A percentile compares a stretch with the other conserved stretches of the same genome.
These are phyloP conservation scores for Philhelius pedissequus DNA, from an alignment of 2,888 invertebrate genomes.

Conservation along the genomic window DNA sequence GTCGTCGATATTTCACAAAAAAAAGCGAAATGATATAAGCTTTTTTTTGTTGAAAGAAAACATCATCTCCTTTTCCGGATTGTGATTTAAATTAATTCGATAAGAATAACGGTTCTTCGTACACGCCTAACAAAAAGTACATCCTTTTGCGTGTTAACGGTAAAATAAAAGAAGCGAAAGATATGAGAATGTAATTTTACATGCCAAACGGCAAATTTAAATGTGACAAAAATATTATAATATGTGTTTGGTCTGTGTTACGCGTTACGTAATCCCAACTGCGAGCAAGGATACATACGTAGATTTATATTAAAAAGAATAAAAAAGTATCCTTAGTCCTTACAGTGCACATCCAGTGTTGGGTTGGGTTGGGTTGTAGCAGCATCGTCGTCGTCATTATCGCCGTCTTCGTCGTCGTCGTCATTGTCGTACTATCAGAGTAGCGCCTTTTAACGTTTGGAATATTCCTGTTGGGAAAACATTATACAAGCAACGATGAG, in stretches of 20 bases:
- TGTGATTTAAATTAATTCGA: slow-evolving; percentile 62
- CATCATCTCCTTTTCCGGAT: slow-evolving; percentile 45
- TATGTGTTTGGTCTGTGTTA: slow-evolving; percentile 59
- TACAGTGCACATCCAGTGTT: slow-evolving; percentile 38
- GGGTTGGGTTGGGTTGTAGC: slow-evolving; percentile 25
- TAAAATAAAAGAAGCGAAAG: slow-evolving; percentile 17
- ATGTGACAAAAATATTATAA: slow-evolving; percentile 54
- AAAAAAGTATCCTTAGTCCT: slow-evolving; percentile 46
- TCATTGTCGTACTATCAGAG: slow-evolving; percentile 25
- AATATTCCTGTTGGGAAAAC: slow-evolving; percentile 13
- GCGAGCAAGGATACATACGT: slow-evolving; percentile 57
- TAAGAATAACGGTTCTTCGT: slow-evolving; percentile 55
- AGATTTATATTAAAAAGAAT: slow-evolving; percentile 39
- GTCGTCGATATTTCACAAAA: neutral
- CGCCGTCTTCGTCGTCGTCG: neutral
- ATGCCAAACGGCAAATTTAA: slow-evolving; percentile 56
- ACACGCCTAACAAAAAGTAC: slow-evolving; percentile 44
- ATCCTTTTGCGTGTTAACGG: slow-evolving; percentile 50
- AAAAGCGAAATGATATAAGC: slow-evolving; percentile 49
- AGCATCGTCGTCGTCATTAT: slow-evolving; percentile 29
- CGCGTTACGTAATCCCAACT: slow-evolving; percentile 65
- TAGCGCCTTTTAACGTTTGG: slow-evolving; percentile 30
- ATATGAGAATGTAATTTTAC: slow-evolving; percentile 25
- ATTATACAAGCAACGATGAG: slow-evolving; percentile 19
- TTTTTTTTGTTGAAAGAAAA: slow-evolving; percentile 34